Conservation (phyloP, 2,888 invertebrate genomes). For the Megamerina dolium region DNA sequence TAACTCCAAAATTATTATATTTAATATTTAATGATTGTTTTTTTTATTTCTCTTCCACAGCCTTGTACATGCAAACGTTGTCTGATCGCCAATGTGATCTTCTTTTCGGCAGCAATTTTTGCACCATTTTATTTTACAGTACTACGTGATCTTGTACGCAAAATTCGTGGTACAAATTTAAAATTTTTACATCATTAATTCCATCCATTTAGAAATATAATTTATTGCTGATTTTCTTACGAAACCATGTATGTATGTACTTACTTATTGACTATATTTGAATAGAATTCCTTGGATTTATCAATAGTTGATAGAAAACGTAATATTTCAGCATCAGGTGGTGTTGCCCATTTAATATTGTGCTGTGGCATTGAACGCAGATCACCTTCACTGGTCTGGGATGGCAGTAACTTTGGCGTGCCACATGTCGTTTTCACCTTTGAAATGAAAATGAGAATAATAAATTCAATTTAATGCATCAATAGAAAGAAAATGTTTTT, state of each 20-base stretch:
- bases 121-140: constrained; percentile 35
- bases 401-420: constrained; percentile 44
- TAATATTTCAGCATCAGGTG: constrained; percentile 59
- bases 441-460: constrained; percentile 17
- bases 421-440: constrained; percentile 57
- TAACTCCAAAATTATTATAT: too few species aligned
- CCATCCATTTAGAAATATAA: too few species aligned
- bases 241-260: constrained; percentile 25
- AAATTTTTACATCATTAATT: too few species aligned
- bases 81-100: constrained; percentile 27
- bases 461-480: neutral
- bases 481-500: too few species aligned
- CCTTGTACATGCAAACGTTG: constrained; percentile 21
- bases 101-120: constrained; percentile 31
- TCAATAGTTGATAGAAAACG: constrained; percentile 62
- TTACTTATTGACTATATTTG: constrained; percentile 68
- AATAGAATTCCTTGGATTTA: constrained; percentile 76
- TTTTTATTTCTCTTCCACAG: constrained; percentile 10
- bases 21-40: too few species aligned
- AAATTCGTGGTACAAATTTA: constrained; percentile 22
- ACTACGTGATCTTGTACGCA: constrained; percentile 25
- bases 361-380: constrained; percentile 48
- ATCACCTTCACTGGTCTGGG: constrained; percentile 34
- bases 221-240: constrained; percentile 9
- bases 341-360: constrained; percentile 56